A percentile compares a stretch with the other conserved stretches of the same genome.
Conservation (phyloP, 2,888 invertebrate genomes). For the Meghimatium bilineatum region DNA sequence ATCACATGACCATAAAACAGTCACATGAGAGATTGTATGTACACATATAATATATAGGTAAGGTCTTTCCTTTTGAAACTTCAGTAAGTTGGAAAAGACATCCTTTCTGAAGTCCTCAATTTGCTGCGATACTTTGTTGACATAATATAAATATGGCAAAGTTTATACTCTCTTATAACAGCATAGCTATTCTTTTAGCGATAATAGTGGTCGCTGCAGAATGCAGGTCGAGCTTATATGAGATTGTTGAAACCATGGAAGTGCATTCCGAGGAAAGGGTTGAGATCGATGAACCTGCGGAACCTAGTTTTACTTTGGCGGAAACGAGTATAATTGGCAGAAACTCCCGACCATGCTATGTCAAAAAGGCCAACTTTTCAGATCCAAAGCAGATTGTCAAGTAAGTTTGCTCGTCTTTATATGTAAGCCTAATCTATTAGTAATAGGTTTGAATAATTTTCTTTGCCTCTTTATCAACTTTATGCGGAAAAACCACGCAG, state of each 20-base stretch:
- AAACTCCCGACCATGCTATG: constrained; percentile 35
- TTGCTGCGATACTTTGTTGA: neutral
- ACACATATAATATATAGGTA: neutral
- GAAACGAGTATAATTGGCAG: neutral
- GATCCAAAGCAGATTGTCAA: constrained; percentile 34
- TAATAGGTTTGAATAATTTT: no score
- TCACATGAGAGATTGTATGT: neutral
- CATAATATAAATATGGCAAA: neutral
- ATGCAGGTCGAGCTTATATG: constrained; percentile 5
- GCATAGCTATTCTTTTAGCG: neutral
- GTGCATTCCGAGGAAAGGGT: neutral
- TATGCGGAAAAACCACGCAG: no score
- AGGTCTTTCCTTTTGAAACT: neutral
- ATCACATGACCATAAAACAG: neutral
- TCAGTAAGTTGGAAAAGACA: neutral
- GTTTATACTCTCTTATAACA: neutral
- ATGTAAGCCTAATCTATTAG: no score
- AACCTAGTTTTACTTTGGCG: neutral
- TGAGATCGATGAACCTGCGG: neutral
- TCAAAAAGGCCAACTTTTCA: constrained; percentile 35
- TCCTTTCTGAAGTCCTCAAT: neutral
- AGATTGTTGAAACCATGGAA: neutral
- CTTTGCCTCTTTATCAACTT: no score
- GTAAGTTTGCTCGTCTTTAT: no score
- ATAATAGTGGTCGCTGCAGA: neutral